These are phyloP conservation scores for Cacatua alba DNA, from an alignment of 2,113 vertebrate species.

Conservation along the genomic window DNA sequence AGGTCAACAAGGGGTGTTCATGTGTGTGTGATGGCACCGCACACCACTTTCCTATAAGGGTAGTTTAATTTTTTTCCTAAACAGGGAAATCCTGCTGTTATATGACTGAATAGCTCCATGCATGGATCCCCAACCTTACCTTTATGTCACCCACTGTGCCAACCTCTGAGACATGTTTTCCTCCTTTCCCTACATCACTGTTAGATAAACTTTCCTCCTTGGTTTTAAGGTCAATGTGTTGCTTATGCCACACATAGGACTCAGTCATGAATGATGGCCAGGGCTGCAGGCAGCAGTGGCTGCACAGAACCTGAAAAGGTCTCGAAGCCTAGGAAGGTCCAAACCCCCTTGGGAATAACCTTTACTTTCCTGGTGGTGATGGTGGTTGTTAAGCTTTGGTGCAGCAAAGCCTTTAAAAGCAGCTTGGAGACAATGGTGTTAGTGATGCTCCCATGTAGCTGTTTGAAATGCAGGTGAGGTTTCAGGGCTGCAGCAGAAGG, in stretches of 20 bases:
- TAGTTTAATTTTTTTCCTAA: neutral
- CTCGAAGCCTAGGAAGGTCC: neutral
- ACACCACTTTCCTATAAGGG: neutral
- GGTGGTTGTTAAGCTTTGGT: neutral
- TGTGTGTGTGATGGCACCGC: neutral
- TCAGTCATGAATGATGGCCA: accelerated
- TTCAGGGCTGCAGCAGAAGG: neutral
- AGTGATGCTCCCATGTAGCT: neutral
- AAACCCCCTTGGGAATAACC: neutral
- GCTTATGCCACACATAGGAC: neutral
- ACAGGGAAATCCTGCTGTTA: neutral
- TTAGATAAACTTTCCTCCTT: neutral
- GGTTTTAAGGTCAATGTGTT: neutral
- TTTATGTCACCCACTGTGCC: neutral
- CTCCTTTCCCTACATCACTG: neutral
- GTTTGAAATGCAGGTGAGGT: accelerated
- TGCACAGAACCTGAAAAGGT: neutral
- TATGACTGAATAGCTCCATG: neutral
- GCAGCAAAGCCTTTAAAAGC: neutral
- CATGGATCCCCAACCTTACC: neutral
- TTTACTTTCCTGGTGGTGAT: neutral
- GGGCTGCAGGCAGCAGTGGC: neutral
- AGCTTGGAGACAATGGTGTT: accelerated
- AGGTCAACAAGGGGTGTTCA: too few relatives aligned
- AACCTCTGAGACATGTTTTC: neutral